Evolutionary conservation across 2,888 invertebrate genomes (phyloP).

Genomic region (Aplocera efformata): DNA sequence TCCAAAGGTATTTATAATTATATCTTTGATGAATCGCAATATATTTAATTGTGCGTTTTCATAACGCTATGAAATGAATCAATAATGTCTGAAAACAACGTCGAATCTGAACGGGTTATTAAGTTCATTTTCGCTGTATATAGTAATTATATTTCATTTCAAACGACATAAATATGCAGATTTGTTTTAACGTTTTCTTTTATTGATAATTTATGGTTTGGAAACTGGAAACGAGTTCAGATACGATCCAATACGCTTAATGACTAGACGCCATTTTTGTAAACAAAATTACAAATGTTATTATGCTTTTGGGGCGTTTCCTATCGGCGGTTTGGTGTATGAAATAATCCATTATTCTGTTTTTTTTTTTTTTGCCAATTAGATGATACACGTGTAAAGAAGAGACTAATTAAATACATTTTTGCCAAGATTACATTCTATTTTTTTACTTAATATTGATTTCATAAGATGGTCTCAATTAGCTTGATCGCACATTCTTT

Average conservation of each 20-base stretch:
- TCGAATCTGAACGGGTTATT: conserved; percentile 61
- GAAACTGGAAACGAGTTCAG: conserved; percentile 69
- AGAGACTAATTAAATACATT: too few relatives aligned
- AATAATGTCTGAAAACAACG: conserved; percentile 48
- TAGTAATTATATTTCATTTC: conserved; percentile 53
- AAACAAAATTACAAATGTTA: conserved; percentile 12
- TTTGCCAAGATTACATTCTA: too few relatives aligned
- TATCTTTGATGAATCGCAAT: conserved; percentile 17
- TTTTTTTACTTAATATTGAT: too few relatives aligned
- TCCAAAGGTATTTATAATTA: too few relatives aligned
- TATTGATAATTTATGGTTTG: conserved; percentile 77
- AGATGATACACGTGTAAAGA: too few relatives aligned
- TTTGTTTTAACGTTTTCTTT: conserved; percentile 66
- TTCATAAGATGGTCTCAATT: too few relatives aligned
- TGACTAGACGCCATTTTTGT: conserved; percentile 37
- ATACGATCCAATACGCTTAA: conserved; percentile 60
- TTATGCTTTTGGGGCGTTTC: background rate
- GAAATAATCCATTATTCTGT: too few relatives aligned
- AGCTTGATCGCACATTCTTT: too few relatives aligned
- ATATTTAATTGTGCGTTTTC: conserved; percentile 9
- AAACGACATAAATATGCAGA: conserved; percentile 71
- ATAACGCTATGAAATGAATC: conserved; percentile 28
- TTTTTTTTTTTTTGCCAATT: too few relatives aligned
- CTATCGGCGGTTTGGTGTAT: too few relatives aligned
- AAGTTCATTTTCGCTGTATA: conserved; percentile 49